Base-by-base conservation (phyloP, 2,797 vertebrate species). In the Pterois miles region DNA sequence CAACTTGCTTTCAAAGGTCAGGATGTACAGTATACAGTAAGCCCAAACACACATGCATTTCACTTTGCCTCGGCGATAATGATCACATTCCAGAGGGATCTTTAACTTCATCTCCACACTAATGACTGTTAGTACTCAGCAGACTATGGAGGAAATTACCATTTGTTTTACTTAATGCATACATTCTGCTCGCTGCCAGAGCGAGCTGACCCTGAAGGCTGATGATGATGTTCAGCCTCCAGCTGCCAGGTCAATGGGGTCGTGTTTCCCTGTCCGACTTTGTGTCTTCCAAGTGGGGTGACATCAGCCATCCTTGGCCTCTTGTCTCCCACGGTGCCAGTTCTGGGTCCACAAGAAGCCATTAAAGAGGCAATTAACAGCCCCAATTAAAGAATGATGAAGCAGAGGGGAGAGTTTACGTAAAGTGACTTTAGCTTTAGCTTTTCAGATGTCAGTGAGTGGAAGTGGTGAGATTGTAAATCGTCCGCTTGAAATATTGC, bases 281-380 rank as follows among this genome's bases (percentile, higher is more conserved):
- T 16, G 76, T 80, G 85, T 88, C 83, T 78, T 88, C 78, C 63
- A 76, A 78, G 78, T 78, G 18, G 63, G 81, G 38, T 80, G 84
- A 89, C 78, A 83, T 72, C 62, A 80, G 87, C 83, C 75, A 78
- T 80, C 80, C 71, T 72, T 88, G 75, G 86, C 86, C 91, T 87
- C 68, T 48, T 84, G 82, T 86, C 77, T 86, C 88, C 82, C 77
- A 74, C 67, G 62, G 77, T 82, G 76, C 76, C 75, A 82, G 58
- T 66, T 79, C 69, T 68, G 46, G 46, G 81, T 90, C 85, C 75
- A 77, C 83, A 73, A 84, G 81, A 94, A 87, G 86, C 90, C 81
- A 93, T 94, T 94, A 93, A 94, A 91, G 86, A 92, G 91, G 90
- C 86, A 94, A 94, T 94, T 94, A 95, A 92, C 91, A 89, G 74